Evolutionary conservation across 2,797 vertebrate genomes (phyloP), one percentile per base, ranked within the genome.

Genomic region (Morelia viridis): DNA sequence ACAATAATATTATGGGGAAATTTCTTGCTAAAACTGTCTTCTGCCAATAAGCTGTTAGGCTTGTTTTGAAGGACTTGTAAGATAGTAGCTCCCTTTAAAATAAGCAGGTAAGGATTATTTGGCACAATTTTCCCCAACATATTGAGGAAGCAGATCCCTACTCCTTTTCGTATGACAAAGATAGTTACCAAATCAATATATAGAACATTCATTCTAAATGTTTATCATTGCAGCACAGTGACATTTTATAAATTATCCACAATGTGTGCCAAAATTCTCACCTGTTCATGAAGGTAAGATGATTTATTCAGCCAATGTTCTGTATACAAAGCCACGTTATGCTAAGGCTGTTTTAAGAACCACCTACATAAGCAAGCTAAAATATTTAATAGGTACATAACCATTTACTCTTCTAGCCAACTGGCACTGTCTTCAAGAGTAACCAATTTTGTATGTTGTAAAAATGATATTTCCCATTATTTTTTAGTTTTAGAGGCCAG

Each of bases 401-500:
- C 87, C 41, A 8, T 87, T 91, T 93, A 53, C 8, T 53, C 8
- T 97, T 96, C 92, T 85, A 26, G 17, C 90, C 91, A 92, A 92
- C 92, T 94, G 94, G 62, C 91, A 92, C 28, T 28, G 31, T 92
- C 90, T 94, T 92, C 88, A 93, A 91, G 84, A 87, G 92, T 89
- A 86, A 93, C 71, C 84, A 56, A 88, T 93, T 83, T 91, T 68
- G 94, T 95, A 90, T 89, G 80, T 90, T 65, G 58, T 86, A 85
- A 95, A 96, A 94, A 92, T 10, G 76, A 91, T 87, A 80, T 80
- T 90, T 95, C 95, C 88, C 91, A 85, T 90, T 8, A 88, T 93
- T 91, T 92, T 94, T 94, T 91, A 93, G 94, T 94, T 94, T 68
- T 28, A 86, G 76, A 83, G 94, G 89, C 84, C 91, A 96, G 94